Base-by-base conservation (phyloP, 2,888 invertebrate species). In the Scaptomyza parva region DNA sequence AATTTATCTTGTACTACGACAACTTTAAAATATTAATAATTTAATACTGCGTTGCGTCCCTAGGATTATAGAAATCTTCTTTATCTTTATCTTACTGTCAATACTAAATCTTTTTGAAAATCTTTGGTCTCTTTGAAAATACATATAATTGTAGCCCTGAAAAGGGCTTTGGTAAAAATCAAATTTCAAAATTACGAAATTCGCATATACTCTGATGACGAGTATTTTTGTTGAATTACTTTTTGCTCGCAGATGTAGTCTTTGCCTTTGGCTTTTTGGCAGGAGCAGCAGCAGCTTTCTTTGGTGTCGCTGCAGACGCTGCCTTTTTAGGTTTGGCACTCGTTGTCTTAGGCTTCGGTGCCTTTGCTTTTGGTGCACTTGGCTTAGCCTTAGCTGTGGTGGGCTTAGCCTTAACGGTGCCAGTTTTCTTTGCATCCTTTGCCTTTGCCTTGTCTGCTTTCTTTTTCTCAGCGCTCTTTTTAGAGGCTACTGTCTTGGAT, bases 221-320 rank as follows among this genome's bases (percentile, higher is more conserved):
- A 44, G 43, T 43, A 14, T 22, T 3, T 44, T 26, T 14, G 35
- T 37, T 33, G 18, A 43, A 47, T 74, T 51, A 67, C 43, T 76
- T 76, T 20, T 71, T 76, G 17, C 47, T 17, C 18, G 62, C 44
- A 53, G 52, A 33, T n/a, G 63, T 52, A 22, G 69, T 33, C 47
- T 70, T 70, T 40, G 72, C 63, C 37, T 74, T 74, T 14, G 75
- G 65, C 57, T 74, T 74, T 40, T 74, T 74, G 8, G 39, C 52
- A 33, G n/a, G n/a, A n/a, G 33, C n/a, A 28, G 45, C 24, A 24
- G 24, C 24, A 28, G 71, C 44, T 51, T 67, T 71, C 39, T 72
- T 70, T 22, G 66, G 59, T n/a, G 68, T 12, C 4, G 65, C 30
- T n/a, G 52, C 52, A 9, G 58, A n/a, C 1, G 41, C 55, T 12